phyloP scores from a whole-genome alignment of 2,888 invertebrate genomes.

The Lottia gigantea region DNA sequence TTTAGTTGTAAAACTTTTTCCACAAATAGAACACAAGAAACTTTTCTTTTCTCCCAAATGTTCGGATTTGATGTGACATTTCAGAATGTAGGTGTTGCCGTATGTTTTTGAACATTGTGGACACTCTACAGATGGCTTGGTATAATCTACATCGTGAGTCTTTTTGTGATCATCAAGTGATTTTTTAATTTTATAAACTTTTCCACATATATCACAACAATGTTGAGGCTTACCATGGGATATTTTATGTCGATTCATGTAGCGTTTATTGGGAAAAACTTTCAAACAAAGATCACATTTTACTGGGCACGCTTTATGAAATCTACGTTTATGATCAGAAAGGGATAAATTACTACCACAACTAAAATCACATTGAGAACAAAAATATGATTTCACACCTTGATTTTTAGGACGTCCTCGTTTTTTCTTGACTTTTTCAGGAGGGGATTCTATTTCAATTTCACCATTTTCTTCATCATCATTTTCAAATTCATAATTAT shows the following conservation, averaged over 20 bases:
- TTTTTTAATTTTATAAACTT: constrained; percentile 49
- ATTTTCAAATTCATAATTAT: constrained; percentile 4
- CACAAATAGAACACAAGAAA: constrained; percentile 54
- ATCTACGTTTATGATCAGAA: constrained; percentile 33
- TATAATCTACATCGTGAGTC: constrained; percentile 40
- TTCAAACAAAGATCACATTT: constrained; percentile 50
- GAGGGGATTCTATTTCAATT: neutral
- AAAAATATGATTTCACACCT: constrained; percentile 31
- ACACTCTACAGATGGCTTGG: constrained; percentile 43
- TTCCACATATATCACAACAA: constrained; percentile 52
- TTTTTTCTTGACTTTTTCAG: constrained; percentile 1
- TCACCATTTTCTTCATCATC: constrained; percentile 15
- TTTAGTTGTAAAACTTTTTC: constrained; percentile 57
- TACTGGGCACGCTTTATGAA: constrained; percentile 36
- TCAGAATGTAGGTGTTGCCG: constrained; percentile 41
- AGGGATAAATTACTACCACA: constrained; percentile 36
- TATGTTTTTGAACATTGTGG: constrained; percentile 45
- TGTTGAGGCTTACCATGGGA: constrained; percentile 39
- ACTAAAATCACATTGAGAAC: constrained; percentile 40
- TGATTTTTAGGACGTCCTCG: constrained; percentile 24
- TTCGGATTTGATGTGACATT: constrained; percentile 45
- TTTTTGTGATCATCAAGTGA: constrained; percentile 46
- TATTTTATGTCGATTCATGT: constrained; percentile 43
- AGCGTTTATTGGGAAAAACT: constrained; percentile 43
- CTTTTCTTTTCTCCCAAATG: constrained; percentile 48